Conservation (phyloP, 2,113 vertebrate species). For the Calyptomena viridis region DNA sequence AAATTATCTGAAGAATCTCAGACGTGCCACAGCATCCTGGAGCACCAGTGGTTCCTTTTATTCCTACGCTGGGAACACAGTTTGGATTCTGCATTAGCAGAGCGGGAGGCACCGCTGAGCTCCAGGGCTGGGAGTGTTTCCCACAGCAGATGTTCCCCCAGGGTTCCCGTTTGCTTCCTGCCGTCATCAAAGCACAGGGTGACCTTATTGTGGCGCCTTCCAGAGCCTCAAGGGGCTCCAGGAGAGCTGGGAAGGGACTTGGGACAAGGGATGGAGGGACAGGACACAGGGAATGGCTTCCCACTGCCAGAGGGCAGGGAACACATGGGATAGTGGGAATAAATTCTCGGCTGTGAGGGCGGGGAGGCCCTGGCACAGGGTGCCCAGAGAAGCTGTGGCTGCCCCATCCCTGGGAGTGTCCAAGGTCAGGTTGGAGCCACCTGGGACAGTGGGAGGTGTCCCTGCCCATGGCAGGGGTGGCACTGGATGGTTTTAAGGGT, state of each 20-base stretch:
- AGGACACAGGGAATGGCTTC: neutral
- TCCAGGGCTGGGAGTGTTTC: rapidly evolving
- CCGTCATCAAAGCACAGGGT: rapidly evolving
- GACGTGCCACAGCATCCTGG: rapidly evolving
- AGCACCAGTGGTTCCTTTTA: neutral
- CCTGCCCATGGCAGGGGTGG: neutral
- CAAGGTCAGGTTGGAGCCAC: rapidly evolving
- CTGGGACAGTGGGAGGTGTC: neutral
- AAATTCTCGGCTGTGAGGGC: neutral
- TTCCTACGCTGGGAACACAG: rapidly evolving
- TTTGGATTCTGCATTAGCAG: rapidly evolving
- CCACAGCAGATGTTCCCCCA: neutral
- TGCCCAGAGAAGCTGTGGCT: neutral
- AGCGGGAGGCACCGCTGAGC: neutral
- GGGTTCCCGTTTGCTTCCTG: rapidly evolving
- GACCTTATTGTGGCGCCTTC: neutral
- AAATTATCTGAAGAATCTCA: neutral
- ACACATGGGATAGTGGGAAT: neutral
- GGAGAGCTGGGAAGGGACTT: neutral
- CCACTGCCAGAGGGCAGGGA: neutral
- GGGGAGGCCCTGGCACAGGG: neutral
- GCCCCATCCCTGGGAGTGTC: neutral
- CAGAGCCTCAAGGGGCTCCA: neutral
- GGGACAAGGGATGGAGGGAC: neutral
- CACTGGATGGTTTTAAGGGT: neutral